Conservation (phyloP, 2,113 vertebrate species). For the Corythornis madagascariensis region DNA sequence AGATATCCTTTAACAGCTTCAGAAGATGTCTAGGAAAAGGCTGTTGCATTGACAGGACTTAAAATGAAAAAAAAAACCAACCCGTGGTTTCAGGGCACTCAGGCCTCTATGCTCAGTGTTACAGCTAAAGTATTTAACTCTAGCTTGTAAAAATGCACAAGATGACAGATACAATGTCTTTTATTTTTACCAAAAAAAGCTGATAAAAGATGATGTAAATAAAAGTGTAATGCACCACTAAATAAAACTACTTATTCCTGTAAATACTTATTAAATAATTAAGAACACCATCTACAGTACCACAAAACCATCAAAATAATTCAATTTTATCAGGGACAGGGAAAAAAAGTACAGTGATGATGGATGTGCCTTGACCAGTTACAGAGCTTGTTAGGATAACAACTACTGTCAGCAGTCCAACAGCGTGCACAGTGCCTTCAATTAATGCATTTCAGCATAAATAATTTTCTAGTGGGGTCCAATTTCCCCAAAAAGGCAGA, state of each 20-base stretch:
- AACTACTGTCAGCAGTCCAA: conserved; percentile 78
- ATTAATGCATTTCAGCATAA: conserved; percentile 76
- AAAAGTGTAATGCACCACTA: conserved; percentile 78
- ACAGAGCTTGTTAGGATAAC: conserved; percentile 71
- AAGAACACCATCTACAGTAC: conserved; percentile 93
- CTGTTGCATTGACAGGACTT: not conserved
- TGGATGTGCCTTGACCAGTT: conserved; percentile 86
- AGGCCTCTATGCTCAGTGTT: not conserved
- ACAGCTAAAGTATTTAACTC: not conserved
- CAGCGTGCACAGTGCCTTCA: conserved; percentile 79
- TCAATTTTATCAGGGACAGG: conserved; percentile 75
- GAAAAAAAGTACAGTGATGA: conserved; percentile 89
- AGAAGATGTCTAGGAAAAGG: not conserved
- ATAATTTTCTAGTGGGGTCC: conserved; percentile 71
- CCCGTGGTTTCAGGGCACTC: not conserved
- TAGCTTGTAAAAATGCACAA: conserved; percentile 63
- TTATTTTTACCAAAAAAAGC: conserved; percentile 81
- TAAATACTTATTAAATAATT: conserved; percentile 91
- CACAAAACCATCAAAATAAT: conserved; percentile 87
- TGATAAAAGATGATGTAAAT: conserved; percentile 74
- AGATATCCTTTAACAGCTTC: not conserved
- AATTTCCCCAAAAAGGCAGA: conserved; percentile 73
- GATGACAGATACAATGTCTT: conserved; percentile 66
- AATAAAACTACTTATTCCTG: conserved; percentile 79
- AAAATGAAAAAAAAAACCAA: not conserved